phyloP scores from a whole-genome alignment of 2,797 vertebrate species.

The Garrulus glandarius region DNA sequence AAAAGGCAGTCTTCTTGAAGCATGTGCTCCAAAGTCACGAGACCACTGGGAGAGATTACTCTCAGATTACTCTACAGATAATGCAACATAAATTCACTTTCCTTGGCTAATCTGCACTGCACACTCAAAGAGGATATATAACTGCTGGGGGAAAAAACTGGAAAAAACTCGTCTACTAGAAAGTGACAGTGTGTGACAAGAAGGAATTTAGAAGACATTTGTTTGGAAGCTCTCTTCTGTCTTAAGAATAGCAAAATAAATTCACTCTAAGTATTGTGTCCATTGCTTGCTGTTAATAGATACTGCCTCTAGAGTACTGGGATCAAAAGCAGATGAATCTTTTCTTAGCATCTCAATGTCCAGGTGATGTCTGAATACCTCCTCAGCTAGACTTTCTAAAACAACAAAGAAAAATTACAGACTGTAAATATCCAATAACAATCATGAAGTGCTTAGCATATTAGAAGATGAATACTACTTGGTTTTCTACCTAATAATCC shows the following conservation, averaged over 20 bases:
- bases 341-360: not conserved
- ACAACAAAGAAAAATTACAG: not conserved
- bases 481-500: not conserved
- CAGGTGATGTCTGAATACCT: not conserved
- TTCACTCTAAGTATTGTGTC: not conserved
- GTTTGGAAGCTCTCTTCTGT: not conserved
- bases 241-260: not conserved
- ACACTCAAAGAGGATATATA: not conserved
- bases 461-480: not conserved
- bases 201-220: not conserved
- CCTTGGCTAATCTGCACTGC: not conserved
- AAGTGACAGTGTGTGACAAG: not conserved
- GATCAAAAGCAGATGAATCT: not conserved
- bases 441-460: not conserved
- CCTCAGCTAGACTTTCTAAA: not conserved
- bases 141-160: fast-evolving
- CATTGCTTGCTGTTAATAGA: not conserved
- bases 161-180: not conserved
- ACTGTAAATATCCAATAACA: not conserved
- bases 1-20: not conserved
- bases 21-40: not conserved
- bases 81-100: not conserved
- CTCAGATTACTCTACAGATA: not conserved
- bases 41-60: not conserved
- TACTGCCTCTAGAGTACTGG: not conserved